Percentiles rank a stretch among this genome's conserved stretches.
Conservation (phyloP, 2,113 vertebrate genomes). For the Silurus asotus region DNA sequence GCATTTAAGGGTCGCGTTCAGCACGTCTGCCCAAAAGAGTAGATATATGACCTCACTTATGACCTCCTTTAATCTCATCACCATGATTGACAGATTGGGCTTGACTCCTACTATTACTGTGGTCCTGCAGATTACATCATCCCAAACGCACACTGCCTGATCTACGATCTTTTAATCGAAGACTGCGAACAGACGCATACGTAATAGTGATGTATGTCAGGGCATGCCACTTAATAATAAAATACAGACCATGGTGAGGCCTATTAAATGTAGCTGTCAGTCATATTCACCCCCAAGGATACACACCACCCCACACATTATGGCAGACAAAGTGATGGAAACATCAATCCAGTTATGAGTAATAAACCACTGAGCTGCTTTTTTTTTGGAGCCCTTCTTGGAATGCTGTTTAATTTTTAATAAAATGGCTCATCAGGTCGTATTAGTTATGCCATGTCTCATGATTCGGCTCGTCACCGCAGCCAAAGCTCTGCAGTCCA, state of each 20-base stretch:
- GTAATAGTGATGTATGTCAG: neutral
- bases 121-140: neutral
- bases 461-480: neutral
- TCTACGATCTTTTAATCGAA: slow-evolving; percentile 6
- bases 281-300: slow-evolving; percentile 21
- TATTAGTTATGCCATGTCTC: neutral
- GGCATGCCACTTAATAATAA: neutral
- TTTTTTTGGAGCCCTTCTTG: neutral
- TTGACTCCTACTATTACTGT: neutral
- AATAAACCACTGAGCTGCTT: slow-evolving; percentile 9
- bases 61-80: neutral
- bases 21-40: neutral
- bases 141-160: neutral
- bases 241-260: neutral
- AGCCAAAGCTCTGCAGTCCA: neutral
- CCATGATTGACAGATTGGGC: neutral
- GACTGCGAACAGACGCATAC: neutral
- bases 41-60: neutral
- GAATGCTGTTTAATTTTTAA: slow-evolving; percentile 23
- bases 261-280: slow-evolving; percentile 24
- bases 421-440: slow-evolving; percentile 4
- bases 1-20: neutral
- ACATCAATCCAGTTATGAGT: neutral
- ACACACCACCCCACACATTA: neutral
- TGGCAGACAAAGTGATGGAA: neutral